These are phyloP conservation scores for Aythya fuligula DNA, from an alignment of 2,797 vertebrate species.

Conservation along the genomic window DNA sequence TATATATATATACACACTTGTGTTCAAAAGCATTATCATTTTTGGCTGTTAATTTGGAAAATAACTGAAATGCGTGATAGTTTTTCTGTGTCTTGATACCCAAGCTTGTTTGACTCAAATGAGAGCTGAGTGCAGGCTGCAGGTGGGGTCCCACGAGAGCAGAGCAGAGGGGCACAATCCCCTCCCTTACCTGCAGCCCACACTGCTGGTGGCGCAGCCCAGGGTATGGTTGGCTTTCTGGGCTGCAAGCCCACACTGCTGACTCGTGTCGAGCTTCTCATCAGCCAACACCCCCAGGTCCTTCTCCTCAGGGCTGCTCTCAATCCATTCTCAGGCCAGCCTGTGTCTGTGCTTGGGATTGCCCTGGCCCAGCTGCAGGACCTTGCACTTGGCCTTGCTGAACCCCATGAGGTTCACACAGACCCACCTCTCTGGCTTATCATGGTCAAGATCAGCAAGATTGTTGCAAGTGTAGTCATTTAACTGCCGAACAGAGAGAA, in stretches of 20 bases:
- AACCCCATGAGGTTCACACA: neutral
- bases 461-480: neutral
- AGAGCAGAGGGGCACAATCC: neutral
- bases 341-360: neutral
- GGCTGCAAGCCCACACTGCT: neutral
- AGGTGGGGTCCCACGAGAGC: neutral
- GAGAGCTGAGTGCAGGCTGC: neutral
- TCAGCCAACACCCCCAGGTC: neutral
- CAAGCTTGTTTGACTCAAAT: neutral
- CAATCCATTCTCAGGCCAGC: neutral
- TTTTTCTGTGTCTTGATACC: neutral
- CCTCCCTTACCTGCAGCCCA: neutral
- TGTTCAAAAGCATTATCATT: neutral
- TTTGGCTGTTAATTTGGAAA: neutral
- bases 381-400: neutral
- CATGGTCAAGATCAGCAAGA: neutral
- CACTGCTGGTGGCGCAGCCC: neutral
- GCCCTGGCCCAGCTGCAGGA: neutral
- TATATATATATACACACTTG: neutral
- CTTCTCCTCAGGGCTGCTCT: neutral
- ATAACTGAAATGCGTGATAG: neutral
- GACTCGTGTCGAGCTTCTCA: neutral
- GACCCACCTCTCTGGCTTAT: neutral
- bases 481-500: neutral
- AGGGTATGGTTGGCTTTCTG: neutral